These are phyloP conservation scores for Porites australiensis DNA, from an alignment of 64 coral and sea anemone genomes.

Conservation along the genomic window DNA sequence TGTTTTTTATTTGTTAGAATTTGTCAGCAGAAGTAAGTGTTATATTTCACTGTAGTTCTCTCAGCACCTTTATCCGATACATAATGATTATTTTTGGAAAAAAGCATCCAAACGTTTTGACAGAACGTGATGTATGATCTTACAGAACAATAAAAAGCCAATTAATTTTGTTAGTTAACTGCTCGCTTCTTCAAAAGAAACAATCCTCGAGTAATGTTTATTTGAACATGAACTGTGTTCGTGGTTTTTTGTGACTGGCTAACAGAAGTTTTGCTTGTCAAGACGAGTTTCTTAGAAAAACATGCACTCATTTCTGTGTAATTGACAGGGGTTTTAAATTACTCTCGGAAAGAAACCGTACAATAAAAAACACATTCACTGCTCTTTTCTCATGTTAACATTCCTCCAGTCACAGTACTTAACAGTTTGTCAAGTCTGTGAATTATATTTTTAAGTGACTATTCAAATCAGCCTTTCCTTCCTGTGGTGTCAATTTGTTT, in stretches of 20 bases:
- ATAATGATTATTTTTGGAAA: background rate
- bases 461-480: no score
- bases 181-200: background rate
- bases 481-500: no score
- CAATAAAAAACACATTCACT: no score
- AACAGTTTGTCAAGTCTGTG: no score
- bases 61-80: no score
- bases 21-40: no score
- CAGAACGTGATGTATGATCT: conserved; percentile 17
- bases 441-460: no score
- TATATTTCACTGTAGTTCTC: no score
- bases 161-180: conserved; percentile 20
- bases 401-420: no score
- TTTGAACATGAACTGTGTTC: background rate
- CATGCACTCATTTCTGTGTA: background rate
- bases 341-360: background rate
- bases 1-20: no score
- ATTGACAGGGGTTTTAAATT: background rate
- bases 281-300: background rate
- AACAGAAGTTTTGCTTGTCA: background rate
- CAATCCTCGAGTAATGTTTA: background rate
- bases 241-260: background rate
- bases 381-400: no score
- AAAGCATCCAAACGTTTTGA: background rate
- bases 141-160: conserved; percentile 23